Percentiles rank a stretch among this genome's conserved stretches.
These are phyloP conservation scores for Sarcophaga caerulescens DNA, from an alignment of 2,888 invertebrate species.

Conservation along the genomic window DNA sequence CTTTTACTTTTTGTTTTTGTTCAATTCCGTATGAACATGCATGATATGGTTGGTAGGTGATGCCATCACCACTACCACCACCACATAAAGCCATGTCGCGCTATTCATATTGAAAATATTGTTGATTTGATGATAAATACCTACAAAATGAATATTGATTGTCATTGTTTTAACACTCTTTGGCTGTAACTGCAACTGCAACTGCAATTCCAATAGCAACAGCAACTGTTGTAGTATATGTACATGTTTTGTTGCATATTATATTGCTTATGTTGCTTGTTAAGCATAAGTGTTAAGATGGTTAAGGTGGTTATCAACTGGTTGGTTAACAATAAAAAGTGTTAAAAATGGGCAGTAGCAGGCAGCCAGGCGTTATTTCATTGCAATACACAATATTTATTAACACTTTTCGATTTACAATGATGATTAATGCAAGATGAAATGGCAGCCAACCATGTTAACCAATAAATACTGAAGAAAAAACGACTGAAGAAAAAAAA, in stretches of 20 bases:
- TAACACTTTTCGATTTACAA: not conserved
- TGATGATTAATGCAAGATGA: not conserved
- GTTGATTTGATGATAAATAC: slow-evolving; percentile 55
- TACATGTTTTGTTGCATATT: not conserved
- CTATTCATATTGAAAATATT: slow-evolving; percentile 4
- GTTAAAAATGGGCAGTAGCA: not conserved
- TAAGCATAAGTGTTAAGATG: too few relatives aligned
- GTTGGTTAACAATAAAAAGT: not conserved
- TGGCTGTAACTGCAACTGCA: not conserved
- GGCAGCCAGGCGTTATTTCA: not conserved
- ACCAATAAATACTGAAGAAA: not conserved
- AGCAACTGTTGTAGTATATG: too few relatives aligned
- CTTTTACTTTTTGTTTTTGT: not conserved
- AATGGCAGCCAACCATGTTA: not conserved
- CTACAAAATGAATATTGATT: slow-evolving; percentile 53
- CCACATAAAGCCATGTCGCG: too few relatives aligned
- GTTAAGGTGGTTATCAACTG: too few relatives aligned
- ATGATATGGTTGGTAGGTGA: not conserved
- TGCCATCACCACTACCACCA: not conserved
- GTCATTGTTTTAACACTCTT: slow-evolving; percentile 25
- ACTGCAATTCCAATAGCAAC: not conserved
- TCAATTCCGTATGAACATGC: not conserved
- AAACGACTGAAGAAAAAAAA: too few relatives aligned
- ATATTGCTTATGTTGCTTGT: not conserved
- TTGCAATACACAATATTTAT: not conserved